These are phyloP conservation scores for Melanostoma scalare DNA, from an alignment of 2,888 invertebrate genomes.

Conservation along the genomic window DNA sequence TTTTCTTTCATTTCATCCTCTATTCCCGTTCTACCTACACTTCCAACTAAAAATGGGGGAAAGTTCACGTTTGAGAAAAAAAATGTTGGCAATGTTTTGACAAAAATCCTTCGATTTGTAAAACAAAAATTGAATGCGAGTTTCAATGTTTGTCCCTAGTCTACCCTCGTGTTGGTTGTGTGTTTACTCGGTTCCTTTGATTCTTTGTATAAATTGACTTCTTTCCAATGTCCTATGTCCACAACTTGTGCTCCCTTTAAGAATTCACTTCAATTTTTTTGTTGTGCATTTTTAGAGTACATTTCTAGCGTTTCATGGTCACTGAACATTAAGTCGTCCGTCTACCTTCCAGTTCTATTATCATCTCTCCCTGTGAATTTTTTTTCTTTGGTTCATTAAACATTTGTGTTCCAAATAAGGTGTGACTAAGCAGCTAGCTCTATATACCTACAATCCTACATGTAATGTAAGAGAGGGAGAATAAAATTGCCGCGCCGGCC, in stretches of 20 bases:
- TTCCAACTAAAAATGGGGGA: too few relatives aligned
- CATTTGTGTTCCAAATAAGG: conserved; percentile 55
- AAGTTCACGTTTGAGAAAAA: too few relatives aligned
- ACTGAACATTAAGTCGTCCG: conserved; percentile 43
- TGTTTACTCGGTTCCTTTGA: too few relatives aligned
- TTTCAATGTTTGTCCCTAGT: too few relatives aligned
- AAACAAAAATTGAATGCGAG: too few relatives aligned
- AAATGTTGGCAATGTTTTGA: too few relatives aligned
- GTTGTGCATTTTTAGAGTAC: conserved; percentile 11
- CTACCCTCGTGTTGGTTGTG: too few relatives aligned
- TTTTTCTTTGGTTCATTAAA: conserved; percentile 64
- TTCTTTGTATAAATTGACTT: not conserved
- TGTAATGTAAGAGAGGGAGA: conserved; percentile 22
- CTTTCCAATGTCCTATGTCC: not conserved
- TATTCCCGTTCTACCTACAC: too few relatives aligned
- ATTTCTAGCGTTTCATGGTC: conserved; percentile 61
- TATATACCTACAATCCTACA: not conserved
- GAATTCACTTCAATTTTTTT: conserved; percentile 10
- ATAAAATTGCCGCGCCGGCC: not conserved
- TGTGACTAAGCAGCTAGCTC: conserved; percentile 46
- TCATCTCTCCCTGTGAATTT: conserved; percentile 23
- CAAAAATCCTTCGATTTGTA: too few relatives aligned
- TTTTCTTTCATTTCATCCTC: too few relatives aligned
- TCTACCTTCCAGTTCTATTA: conserved; percentile 47
- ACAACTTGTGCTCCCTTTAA: conserved; percentile 11